Evolutionary conservation across 2,113 vertebrate species (phyloP).

Genomic region (Erythrocebus patas): DNA sequence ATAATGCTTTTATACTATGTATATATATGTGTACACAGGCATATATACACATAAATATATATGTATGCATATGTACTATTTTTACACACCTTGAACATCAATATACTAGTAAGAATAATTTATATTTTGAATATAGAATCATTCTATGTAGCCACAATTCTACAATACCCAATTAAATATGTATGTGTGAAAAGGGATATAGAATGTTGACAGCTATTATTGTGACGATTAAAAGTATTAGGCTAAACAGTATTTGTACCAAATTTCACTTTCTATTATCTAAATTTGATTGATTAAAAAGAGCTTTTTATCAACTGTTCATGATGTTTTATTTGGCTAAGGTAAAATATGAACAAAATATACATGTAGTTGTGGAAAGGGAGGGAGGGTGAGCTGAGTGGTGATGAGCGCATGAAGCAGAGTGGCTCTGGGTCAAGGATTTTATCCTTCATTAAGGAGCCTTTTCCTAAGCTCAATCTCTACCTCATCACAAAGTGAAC

Average conservation of each 20-base stretch:
- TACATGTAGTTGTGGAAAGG: not conserved
- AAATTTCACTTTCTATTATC: not conserved
- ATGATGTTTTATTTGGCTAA: conserved; percentile 58
- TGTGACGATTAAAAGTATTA: not conserved
- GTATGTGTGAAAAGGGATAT: not conserved
- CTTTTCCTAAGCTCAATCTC: conserved; percentile 53
- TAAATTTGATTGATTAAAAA: conserved; percentile 60
- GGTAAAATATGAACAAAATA: conserved; percentile 48
- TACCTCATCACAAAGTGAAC: conserved; percentile 64
- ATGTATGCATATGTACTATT: not conserved
- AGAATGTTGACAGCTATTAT: not conserved
- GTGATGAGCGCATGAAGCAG: conserved; percentile 43
- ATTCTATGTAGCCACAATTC: not conserved
- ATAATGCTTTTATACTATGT: not conserved
- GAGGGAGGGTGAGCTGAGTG: not conserved
- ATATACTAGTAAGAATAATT: conserved; percentile 59
- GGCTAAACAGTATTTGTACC: not conserved
- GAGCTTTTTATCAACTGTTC: conserved; percentile 29
- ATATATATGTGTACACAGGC: not conserved
- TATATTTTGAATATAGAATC: conserved; percentile 65
- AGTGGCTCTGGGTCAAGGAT: conserved; percentile 75
- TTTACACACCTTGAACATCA: not conserved
- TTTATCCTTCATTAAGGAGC: conserved; percentile 67
- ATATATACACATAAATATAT: not conserved
- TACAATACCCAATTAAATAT: not conserved